Evolutionary conservation across 2,888 invertebrate species (phyloP).

Genomic region (Iphiclides podalirius): DNA sequence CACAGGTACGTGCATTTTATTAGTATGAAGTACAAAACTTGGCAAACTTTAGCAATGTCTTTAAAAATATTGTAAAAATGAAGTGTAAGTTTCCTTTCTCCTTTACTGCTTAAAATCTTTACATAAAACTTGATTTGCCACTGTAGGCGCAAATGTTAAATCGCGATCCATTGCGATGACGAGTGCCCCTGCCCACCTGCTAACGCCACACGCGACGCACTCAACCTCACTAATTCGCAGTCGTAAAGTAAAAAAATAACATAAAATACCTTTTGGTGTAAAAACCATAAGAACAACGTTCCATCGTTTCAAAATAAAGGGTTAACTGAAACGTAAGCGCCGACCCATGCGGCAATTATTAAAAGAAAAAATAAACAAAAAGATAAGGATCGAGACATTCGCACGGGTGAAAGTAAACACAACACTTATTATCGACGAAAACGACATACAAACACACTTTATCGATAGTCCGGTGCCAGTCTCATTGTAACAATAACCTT

Average conservation of each 20-base stretch:
- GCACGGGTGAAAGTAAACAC: conserved; percentile 79
- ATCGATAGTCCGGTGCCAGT: conserved; percentile 75
- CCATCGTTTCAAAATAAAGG: conserved; percentile 84
- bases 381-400: conserved; percentile 77
- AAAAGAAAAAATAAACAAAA: conserved; percentile 74
- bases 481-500: conserved; percentile 76
- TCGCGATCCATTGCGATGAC: conserved; percentile 36
- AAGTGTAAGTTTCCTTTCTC: conserved; percentile 24
- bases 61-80: conserved; percentile 4
- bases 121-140: conserved; percentile 25
- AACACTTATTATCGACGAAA: conserved; percentile 79
- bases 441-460: conserved; percentile 80
- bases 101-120: conserved; percentile 23
- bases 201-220: conserved; percentile 67
- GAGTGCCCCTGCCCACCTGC: conserved; percentile 39
- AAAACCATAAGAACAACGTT: conserved; percentile 89
- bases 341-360: conserved; percentile 76
- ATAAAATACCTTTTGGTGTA: conserved; percentile 89
- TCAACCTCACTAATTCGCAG: conserved; percentile 65
- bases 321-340: conserved; percentile 78
- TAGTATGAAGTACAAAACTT: conserved; percentile 21
- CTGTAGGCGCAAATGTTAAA: conserved; percentile 33
- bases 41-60: neutral
- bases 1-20: conserved; percentile 29
- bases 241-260: conserved; percentile 74